Evolutionary conservation across 2,797 vertebrate genomes (phyloP), one percentile per base, ranked within the genome.

Genomic region (Eurystomus glaucurus): DNA sequence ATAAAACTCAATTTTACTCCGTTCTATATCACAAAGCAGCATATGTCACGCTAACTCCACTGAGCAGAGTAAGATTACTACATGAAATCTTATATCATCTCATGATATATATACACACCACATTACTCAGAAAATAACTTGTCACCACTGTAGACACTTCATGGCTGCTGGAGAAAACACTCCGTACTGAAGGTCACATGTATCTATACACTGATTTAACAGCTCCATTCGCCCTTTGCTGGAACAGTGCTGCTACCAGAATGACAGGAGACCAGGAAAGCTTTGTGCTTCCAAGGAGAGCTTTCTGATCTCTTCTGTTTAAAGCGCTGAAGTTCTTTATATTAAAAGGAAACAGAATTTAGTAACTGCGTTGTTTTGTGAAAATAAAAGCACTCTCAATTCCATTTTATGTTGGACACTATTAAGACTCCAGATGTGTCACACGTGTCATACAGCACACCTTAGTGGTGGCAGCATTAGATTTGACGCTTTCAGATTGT

Each of bases 71-170:
- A 65, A 96, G 93, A 96, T 96, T 95, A 90, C 91, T 94, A 58
- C 70, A 39, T 51, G 85, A 91, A 91, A 95, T 89, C 85, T 93
- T 91, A 13, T 70, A 95, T 91, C 91, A 94, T 95, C 87, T 79
- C 88, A 50, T 95, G 94, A 96, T 95, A 96, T 77, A 94, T 93
- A 75, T 69, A 93, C 91, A 87, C 92, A 85, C 66, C 91, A 93
- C 89, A 95, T 97, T 95, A 93, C 87, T 95, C 57, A 78, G 93
- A 93, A 93, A 97, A 91, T 96, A 95, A 93, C 93, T 97, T 93
- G 85, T 95, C 97, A 88, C 85, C 57, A 4, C 50, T 78, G 69
- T 65, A 91, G 93, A 81, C 91, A 91, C 89, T 96, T 97, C 94
- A 93, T 94, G 93, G 95, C 83, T 95, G 61, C 89, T 91, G 84